Conservation (phyloP, 2,797 vertebrate species). For the Periparus ater region DNA sequence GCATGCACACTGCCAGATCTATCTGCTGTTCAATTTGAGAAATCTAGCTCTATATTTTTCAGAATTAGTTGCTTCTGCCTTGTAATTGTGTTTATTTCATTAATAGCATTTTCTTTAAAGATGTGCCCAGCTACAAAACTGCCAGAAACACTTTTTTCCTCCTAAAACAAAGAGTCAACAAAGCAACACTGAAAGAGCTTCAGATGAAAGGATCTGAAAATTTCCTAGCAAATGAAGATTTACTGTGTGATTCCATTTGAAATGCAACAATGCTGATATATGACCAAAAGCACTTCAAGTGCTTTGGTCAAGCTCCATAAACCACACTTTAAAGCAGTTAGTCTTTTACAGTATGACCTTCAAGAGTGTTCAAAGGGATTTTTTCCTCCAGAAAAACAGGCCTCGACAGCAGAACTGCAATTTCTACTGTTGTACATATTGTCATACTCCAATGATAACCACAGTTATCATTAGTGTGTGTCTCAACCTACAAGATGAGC, state of each 20-base stretch:
- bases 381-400: not conserved
- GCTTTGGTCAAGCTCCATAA: slow-evolving; percentile 50
- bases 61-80: not conserved
- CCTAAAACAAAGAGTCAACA: not conserved
- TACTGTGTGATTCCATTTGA: not conserved
- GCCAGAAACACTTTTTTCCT: not conserved
- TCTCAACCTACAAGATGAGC: not conserved
- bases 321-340: not conserved
- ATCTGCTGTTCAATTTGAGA: not conserved
- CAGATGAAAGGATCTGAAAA: slow-evolving; percentile 1
- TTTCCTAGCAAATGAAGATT: not conserved
- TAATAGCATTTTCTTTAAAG: not conserved
- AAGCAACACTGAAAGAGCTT: not conserved
- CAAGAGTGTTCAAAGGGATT: slow-evolving; percentile 32
- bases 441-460: not conserved
- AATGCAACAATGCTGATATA: not conserved
- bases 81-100: not conserved
- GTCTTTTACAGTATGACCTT: slow-evolving; percentile 23
- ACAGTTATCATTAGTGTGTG: not conserved
- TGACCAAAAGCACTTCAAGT: not conserved
- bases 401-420: slow-evolving; percentile 29
- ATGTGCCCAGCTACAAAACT: not conserved
- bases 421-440: not conserved
- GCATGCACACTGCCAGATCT: not conserved
- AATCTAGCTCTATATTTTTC: not conserved